These are phyloP conservation scores for Eretmochelys imbricata DNA, from an alignment of 2,113 vertebrate genomes.

Conservation along the genomic window DNA sequence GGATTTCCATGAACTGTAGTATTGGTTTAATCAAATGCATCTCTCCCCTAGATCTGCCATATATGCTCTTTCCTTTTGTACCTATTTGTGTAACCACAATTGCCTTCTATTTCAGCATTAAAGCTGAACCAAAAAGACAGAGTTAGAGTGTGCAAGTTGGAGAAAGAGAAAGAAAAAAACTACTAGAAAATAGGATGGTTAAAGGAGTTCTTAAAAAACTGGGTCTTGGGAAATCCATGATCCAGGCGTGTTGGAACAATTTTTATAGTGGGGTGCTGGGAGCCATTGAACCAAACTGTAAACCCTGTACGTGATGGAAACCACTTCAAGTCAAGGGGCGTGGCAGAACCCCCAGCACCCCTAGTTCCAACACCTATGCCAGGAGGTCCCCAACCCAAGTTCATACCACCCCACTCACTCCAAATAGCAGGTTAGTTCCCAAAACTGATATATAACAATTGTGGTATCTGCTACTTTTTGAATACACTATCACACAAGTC, in stretches of 20 bases:
- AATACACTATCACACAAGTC: not conserved
- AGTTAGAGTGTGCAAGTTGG: slow-evolving; percentile 40
- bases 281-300: too few species aligned
- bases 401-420: not conserved
- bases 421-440: not conserved
- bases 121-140: slow-evolving; percentile 31
- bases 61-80: slow-evolving; percentile 18
- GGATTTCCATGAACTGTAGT: slow-evolving; percentile 25
- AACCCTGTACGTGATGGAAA: too few species aligned
- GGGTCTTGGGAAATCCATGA: too few species aligned
- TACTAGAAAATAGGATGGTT: slow-evolving; percentile 64
- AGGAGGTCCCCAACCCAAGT: rapidly evolving
- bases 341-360: too few species aligned
- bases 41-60: slow-evolving; percentile 22
- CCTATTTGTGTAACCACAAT: slow-evolving; percentile 35
- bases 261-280: too few species aligned
- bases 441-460: not conserved
- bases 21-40: slow-evolving; percentile 40
- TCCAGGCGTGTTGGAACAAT: too few species aligned
- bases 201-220: not conserved
- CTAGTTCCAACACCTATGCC: too few species aligned
- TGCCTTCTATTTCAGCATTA: slow-evolving; percentile 35
- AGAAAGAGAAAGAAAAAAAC: not conserved
- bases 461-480: not conserved
- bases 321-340: too few species aligned